Conservation (phyloP, 2,797 vertebrate genomes). For the Telmatherina bonti region DNA sequence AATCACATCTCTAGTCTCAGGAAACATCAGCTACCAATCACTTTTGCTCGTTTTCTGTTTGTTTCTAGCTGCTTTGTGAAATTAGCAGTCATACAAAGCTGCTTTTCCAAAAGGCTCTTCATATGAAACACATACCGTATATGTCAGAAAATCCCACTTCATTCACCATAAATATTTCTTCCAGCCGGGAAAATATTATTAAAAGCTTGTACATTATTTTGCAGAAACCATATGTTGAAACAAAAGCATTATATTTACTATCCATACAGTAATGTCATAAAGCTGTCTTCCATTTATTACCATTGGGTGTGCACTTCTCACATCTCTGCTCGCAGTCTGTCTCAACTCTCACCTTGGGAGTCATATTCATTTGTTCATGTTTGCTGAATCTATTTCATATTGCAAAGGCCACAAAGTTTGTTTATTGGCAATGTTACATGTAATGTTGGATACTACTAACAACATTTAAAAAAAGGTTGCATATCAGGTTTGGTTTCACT, state of each 20-base stretch:
- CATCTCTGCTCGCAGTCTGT: constrained; percentile 32
- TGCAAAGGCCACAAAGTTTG: constrained; percentile 10
- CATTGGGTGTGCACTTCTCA: constrained; percentile 50
- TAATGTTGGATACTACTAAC: constrained; percentile 4
- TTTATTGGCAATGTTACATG: constrained; percentile 3
- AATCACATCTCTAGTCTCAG: no score
- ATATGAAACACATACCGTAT: neutral
- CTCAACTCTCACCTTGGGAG: constrained; percentile 21
- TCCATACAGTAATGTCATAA: constrained; percentile 45
- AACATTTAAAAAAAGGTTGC: constrained; percentile 6
- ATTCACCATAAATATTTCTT: neutral
- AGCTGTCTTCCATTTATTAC: constrained; percentile 44
- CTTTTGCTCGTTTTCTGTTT: neutral
- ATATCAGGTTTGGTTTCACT: constrained; percentile 11
- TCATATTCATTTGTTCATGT: constrained; percentile 28
- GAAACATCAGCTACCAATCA: neutral
- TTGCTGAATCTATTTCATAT: constrained; percentile 14
- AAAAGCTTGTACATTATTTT: neutral
- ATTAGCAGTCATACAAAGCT: neutral
- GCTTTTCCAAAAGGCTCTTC: constrained; percentile 4
- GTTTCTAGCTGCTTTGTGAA: neutral
- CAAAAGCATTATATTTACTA: constrained; percentile 42
- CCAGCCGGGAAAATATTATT: constrained; percentile 4
- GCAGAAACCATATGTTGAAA: constrained; percentile 26
- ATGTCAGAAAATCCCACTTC: neutral